Evolutionary conservation across 2,888 invertebrate species (phyloP), one percentile per base, ranked within the genome.

Genomic region (Limnephilus auricula): DNA sequence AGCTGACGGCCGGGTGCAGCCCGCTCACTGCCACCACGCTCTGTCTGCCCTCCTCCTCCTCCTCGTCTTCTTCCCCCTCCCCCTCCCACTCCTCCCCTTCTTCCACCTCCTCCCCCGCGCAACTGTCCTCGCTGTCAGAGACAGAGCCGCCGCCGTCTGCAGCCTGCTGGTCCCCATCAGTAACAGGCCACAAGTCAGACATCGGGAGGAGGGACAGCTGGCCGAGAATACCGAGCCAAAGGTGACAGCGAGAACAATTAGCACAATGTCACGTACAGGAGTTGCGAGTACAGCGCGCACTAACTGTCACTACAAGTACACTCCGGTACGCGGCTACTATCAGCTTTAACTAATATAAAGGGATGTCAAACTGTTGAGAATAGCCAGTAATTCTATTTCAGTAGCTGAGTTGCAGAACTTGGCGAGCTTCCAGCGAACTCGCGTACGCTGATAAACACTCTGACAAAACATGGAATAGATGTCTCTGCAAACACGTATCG

Each of bases 1-100:
- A 96, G 94, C 96, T 95, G 94, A 95, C 95, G 94, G 96, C 95
- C 94, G 96, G 95, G 94, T 95, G 96, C 93, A 95, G 94, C 93
- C 94, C 95, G 94, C 92, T 92, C 89, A 95, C 95, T 93, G 94
- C 95, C 94, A 94, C 95, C 94, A 95, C 94, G 93, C 95, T 95
- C 94, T 95, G 95, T 95, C 95, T 95, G 90, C 95, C 95, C 94
- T 95, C 95, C 94, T 95, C 95, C 34, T 84, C 92, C n/a, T 91
- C 92, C 2, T 45, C 90, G 37, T 92, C 93, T 31, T 91, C 92
- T 93, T 25, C 78, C 89, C 18, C 87, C 79, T 30, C 87, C 82
- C 78, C 79, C 85, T 15, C 89, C 80, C 84, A 34, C 45, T 25
- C 50, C 80, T 89, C 90, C 30, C 12, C 79, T 34, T 34, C 89